These are phyloP conservation scores for Phoebastria nigripes DNA, from an alignment of 2,797 vertebrate genomes.

Conservation along the genomic window DNA sequence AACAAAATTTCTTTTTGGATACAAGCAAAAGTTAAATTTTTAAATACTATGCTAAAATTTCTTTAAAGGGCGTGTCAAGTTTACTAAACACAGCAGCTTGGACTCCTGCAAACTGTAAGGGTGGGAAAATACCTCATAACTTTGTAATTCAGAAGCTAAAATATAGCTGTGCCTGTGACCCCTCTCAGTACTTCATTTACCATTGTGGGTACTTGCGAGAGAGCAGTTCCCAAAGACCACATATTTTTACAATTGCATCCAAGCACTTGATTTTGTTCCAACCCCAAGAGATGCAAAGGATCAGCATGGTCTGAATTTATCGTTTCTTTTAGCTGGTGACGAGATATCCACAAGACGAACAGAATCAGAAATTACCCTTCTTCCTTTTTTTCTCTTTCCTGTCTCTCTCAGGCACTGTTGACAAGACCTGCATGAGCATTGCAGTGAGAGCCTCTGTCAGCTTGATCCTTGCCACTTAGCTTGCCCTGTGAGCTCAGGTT, in stretches of 20 bases:
- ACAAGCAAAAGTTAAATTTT: neutral
- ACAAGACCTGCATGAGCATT: neutral
- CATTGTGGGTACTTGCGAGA: neutral
- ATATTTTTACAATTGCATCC: fast-evolving
- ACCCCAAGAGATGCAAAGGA: neutral
- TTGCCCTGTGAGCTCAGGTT: neutral
- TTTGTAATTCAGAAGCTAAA: neutral
- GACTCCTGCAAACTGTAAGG: neutral
- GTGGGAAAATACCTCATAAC: neutral
- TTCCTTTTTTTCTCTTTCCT: neutral
- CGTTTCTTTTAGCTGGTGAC: neutral
- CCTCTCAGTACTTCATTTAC: neutral
- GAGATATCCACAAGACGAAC: neutral
- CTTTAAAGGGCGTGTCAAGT: neutral
- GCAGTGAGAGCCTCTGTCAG: neutral
- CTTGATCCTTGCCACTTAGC: neutral
- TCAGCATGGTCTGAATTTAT: neutral
- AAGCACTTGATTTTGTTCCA: neutral
- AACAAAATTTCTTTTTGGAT: neutral
- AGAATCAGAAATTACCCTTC: neutral
- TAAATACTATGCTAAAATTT: neutral
- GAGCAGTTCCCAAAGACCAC: neutral
- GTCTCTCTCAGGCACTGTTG: neutral
- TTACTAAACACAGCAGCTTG: neutral
- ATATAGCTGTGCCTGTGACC: neutral